Conservation (phyloP, 2,797 vertebrate species). For the Furcifer pardalis region DNA sequence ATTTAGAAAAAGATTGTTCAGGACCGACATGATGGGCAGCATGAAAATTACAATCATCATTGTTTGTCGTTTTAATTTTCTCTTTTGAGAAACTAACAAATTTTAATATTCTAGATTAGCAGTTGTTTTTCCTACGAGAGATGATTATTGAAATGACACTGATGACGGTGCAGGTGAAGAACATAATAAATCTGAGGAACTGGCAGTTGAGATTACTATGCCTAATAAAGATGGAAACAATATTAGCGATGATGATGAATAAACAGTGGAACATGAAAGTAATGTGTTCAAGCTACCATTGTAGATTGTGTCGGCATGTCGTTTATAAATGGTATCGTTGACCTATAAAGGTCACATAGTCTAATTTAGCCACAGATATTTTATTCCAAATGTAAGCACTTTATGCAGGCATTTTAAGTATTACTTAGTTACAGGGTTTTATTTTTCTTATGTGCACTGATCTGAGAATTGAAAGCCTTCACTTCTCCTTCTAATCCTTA, state of each 20-base stretch:
- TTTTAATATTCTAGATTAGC: conserved; percentile 48
- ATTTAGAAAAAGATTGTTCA: conserved; percentile 7
- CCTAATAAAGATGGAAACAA: conserved; percentile 50
- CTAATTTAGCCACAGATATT: neutral
- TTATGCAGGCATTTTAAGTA: neutral
- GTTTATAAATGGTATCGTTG: conserved; percentile 10
- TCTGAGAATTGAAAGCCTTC: neutral
- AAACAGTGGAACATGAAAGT: neutral
- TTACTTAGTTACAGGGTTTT: neutral
- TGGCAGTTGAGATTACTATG: conserved; percentile 50
- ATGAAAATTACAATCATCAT: neutral
- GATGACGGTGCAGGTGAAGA: conserved; percentile 50
- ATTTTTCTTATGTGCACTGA: neutral
- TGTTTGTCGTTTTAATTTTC: conserved; percentile 30
- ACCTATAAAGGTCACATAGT: neutral
- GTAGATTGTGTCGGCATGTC: conserved; percentile 37
- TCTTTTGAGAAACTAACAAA: conserved; percentile 22
- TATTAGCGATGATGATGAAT: conserved; percentile 5
- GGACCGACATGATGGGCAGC: neutral
- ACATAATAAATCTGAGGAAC: conserved; percentile 54
- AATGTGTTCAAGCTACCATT: conserved; percentile 13
- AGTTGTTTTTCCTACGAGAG: conserved; percentile 50
- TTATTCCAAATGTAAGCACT: conserved; percentile 32
- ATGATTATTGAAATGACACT: conserved; percentile 8
- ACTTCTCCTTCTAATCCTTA: neutral